Base-by-base conservation (phyloP, 2,113 vertebrate genomes). In the Hemichromis elongatus region DNA sequence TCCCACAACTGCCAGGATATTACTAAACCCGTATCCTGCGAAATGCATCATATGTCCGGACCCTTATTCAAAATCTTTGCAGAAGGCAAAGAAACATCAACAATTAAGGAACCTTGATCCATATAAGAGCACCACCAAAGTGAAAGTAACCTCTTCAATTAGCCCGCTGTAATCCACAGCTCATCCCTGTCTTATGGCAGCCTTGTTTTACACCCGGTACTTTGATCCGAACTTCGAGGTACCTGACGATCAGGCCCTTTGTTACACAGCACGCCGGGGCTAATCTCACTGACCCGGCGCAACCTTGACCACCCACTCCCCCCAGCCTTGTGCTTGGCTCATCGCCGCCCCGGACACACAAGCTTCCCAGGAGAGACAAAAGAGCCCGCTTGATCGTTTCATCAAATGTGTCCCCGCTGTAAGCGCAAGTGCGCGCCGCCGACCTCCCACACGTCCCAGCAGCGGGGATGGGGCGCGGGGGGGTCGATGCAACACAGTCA, bases 201-300 rank as follows among this genome's bases (percentile, higher is more conserved):
- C 87, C 94, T 96, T 95, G 95, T 94, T 94, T 95, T 88, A 95
- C 91, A 96, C 84, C 94, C 94, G 90, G 96, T 95, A 96, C 94
- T 95, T 96, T 95, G 95, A 96, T 96, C 94, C 93, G 68, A 90
- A 95, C 91, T 92, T 73, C 56, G 90, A 90, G 91, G 88, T 88
- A 87, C 91, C 90, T 92, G 92, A 94, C 92, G 90, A 92, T 88
- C 90, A 81, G 57, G 87, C 88, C 84, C 87, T 94, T 94, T 95
- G 93, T 94, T 93, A 88, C 57, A 92, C 82, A 95, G 87, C 87
- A 83, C 53, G 81, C 84, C 37, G 24, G 89, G 94, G 93, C 94
- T 96, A 96, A 95, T 96, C 94, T 93, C 93, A 93, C 92, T 96
- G 96, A 96, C 95, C 96, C 92, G 91, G 83, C 86, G 85, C 94